phyloP scores from a whole-genome alignment of 2,888 invertebrate genomes.

The Sesia bembeciformis region DNA sequence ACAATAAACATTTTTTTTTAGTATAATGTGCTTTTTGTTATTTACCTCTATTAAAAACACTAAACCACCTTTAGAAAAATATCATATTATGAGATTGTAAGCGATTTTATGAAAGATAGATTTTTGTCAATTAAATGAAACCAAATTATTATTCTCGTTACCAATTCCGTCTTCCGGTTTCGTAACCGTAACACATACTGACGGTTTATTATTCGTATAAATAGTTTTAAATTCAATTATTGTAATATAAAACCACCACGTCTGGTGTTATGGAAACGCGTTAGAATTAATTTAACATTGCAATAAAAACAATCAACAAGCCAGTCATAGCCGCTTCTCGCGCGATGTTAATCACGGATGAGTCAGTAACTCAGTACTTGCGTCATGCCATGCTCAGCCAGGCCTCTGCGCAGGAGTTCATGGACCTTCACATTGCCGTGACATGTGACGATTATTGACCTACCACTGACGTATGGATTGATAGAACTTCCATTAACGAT shows the following conservation, averaged over 20 bases:
- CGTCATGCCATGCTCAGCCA: conserved; percentile 35
- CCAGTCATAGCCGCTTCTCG: conserved; percentile 27
- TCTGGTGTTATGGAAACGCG: background rate
- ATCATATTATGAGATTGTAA: no score
- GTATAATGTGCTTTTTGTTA: no score
- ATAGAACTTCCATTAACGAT: no score
- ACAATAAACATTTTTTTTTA: no score
- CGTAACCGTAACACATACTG: no score
- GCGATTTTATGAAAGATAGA: no score
- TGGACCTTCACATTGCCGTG: conserved; percentile 12
- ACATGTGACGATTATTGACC: conserved; percentile 37
- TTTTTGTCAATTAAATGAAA: no score
- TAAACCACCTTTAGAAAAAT: no score
- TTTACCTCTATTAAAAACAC: no score
- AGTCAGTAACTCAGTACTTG: conserved; percentile 34
- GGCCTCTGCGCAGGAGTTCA: conserved; percentile 20
- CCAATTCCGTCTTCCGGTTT: no score
- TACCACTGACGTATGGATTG: background rate
- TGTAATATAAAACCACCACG: background rate
- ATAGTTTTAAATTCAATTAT: background rate
- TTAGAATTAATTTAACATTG: conserved; percentile 2
- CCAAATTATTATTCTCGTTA: no score
- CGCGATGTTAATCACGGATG: conserved; percentile 38
- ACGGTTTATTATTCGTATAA: background rate
- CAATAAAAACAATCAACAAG: conserved; percentile 34